Evolutionary conservation across 2,797 vertebrate genomes (phyloP).

Genomic region (Labeo calbasu): DNA sequence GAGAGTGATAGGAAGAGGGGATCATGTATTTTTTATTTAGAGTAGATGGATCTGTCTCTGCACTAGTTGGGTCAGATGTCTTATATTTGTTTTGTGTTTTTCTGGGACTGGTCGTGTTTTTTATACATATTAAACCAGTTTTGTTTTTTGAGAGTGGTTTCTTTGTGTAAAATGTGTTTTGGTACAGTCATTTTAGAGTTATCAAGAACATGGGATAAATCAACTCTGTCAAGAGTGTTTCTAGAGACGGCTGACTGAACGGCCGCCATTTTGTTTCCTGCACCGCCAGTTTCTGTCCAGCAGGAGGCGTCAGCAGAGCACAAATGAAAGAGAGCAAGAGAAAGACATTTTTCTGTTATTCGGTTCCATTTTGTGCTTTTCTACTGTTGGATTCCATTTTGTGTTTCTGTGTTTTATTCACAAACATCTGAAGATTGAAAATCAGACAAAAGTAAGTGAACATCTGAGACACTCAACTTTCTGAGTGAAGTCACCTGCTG

Average conservation of each 20-base stretch:
- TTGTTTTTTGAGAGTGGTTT: constrained; percentile 29
- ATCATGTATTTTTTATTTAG: constrained; percentile 17
- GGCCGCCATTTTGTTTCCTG: neutral
- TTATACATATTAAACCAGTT: constrained; percentile 39
- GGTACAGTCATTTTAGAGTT: neutral
- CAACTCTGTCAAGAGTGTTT: neutral
- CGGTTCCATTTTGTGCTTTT: constrained; percentile 62
- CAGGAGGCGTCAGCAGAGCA: constrained; percentile 20
- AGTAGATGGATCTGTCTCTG: constrained; percentile 20
- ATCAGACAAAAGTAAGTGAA: neutral
- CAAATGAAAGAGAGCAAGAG: neutral
- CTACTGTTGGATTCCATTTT: constrained; percentile 63
- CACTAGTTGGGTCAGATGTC: neutral
- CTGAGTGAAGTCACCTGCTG: neutral
- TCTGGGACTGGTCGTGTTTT: constrained; percentile 25
- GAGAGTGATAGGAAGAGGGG: neutral
- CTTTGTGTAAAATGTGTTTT: neutral
- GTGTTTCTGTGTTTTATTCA: constrained; percentile 41
- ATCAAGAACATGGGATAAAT: constrained; percentile 34
- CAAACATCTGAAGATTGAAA: neutral
- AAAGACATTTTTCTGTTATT: constrained; percentile 57
- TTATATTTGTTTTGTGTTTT: constrained; percentile 8
- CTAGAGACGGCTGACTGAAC: neutral
- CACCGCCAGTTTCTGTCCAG: neutral
- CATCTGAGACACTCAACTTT: neutral